Conservation (phyloP, 2,888 invertebrate species). For the Agrypnus murinus region DNA sequence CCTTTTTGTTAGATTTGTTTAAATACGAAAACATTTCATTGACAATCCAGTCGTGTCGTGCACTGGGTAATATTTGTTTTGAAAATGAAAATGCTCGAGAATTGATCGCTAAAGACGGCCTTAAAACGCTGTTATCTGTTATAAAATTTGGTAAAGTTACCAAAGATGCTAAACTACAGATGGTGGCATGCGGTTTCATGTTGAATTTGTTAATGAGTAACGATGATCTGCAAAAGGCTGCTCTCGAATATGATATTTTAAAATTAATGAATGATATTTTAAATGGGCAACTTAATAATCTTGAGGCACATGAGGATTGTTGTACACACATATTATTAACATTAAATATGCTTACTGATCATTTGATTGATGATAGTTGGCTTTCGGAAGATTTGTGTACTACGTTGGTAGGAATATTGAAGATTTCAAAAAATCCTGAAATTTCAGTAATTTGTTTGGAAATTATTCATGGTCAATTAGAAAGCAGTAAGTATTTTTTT, state of each 20-base stretch:
- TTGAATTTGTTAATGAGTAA: conserved; percentile 88
- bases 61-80: conserved; percentile 92
- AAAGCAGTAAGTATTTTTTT: conserved; percentile 76
- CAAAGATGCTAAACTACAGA: conserved; percentile 63
- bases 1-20: conserved; percentile 75
- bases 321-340: conserved; percentile 75
- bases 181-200: conserved; percentile 83
- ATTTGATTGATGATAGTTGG: conserved; percentile 73
- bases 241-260: conserved; percentile 75
- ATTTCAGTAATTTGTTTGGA: conserved; percentile 86
- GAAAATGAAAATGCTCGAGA: conserved; percentile 84
- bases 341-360: conserved; percentile 78
- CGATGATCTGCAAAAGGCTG: conserved; percentile 77
- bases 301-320: conserved; percentile 75
- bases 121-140: conserved; percentile 62
- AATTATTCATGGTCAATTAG: conserved; percentile 83
- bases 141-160: conserved; percentile 59
- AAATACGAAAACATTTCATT: conserved; percentile 73
- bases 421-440: conserved; percentile 80
- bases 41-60: conserved; percentile 84
- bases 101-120: conserved; percentile 68
- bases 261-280: conserved; percentile 74
- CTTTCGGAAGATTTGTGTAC: conserved; percentile 64
- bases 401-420: conserved; percentile 77
- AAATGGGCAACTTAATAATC: conserved; percentile 71